These are phyloP conservation scores for Antheraea assamensis DNA, from an alignment of 2,888 invertebrate genomes.

Conservation along the genomic window DNA sequence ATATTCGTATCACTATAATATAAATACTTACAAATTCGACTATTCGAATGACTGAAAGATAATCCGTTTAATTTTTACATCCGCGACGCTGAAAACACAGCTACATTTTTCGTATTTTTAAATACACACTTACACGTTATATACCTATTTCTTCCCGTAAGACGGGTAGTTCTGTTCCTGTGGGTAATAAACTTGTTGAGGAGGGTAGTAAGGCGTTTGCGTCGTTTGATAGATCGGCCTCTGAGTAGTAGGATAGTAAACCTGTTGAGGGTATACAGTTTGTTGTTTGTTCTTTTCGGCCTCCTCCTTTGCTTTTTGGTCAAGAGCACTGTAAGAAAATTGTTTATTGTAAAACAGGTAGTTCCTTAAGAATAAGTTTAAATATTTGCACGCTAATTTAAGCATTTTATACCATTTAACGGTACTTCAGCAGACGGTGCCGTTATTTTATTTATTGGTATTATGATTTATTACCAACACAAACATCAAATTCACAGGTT, in stretches of 20 bases:
- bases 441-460: neutral
- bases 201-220: constrained; percentile 30
- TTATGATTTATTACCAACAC: neutral
- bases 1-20: constrained; percentile 41
- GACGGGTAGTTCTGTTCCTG: constrained; percentile 33
- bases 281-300: constrained; percentile 55
- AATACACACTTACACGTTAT: neutral
- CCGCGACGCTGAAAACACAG: constrained; percentile 1
- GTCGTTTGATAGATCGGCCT: constrained; percentile 31
- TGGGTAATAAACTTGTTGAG: constrained; percentile 35
- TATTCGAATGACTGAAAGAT: constrained; percentile 13
- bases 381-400: neutral
- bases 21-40: constrained; percentile 28
- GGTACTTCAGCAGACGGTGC: constrained; percentile 8
- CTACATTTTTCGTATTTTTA: constrained; percentile 8
- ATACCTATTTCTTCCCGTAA: constrained; percentile 33
- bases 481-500: neutral
- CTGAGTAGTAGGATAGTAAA: constrained; percentile 35
- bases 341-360: neutral
- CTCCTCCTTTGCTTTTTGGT: constrained; percentile 61
- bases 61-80: constrained; percentile 18
- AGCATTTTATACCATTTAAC: neutral
- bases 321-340: constrained; percentile 51
- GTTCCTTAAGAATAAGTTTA: neutral
- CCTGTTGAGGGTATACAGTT: constrained; percentile 25